A percentile compares a stretch with the other conserved stretches of the same genome.
phyloP scores from a whole-genome alignment of 2,797 vertebrate species.

The Florisuga fusca region DNA sequence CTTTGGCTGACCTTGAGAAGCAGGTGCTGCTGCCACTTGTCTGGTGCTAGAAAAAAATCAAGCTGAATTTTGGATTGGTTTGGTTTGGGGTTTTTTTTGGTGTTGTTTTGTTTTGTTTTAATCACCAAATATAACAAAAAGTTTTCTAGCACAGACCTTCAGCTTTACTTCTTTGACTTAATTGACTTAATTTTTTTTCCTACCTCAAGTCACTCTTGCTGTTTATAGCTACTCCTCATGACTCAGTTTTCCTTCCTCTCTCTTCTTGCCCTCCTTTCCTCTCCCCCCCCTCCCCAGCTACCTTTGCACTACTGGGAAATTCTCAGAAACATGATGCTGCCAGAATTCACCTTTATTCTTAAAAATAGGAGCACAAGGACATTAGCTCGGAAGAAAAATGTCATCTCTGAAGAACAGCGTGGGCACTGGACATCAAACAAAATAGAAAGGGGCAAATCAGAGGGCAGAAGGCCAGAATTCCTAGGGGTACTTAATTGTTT shows the following conservation, averaged over 20 bases:
- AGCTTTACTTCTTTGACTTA: background rate
- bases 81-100: too few relatives aligned
- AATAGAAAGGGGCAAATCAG: background rate
- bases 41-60: background rate
- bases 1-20: background rate
- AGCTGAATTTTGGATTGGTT: background rate
- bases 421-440: background rate
- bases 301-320: background rate
- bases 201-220: background rate
- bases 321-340: background rate
- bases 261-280: background rate
- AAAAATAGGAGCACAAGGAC: background rate
- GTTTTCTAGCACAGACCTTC: background rate
- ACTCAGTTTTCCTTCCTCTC: conserved; percentile 1
- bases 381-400: background rate
- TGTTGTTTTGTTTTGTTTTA: background rate
- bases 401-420: background rate
- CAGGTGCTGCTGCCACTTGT: background rate
- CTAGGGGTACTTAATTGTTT: background rate
- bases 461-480: background rate
- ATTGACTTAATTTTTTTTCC: background rate
- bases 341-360: background rate
- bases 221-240: background rate
- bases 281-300: background rate
- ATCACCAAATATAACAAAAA: background rate